Base-by-base conservation (phyloP, 2,888 invertebrate species). In the Sphinx pinastri region DNA sequence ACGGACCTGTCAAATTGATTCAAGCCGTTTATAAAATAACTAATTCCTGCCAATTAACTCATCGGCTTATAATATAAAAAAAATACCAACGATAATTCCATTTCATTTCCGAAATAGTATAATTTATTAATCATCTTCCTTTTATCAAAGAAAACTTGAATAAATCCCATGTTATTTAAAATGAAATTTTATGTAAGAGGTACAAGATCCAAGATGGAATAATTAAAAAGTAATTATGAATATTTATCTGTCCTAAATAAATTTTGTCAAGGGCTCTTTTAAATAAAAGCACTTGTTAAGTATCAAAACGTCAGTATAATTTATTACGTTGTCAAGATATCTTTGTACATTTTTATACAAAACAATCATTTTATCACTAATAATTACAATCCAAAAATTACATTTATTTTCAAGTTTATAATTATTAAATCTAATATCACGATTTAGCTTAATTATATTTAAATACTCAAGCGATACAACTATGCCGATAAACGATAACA, bases 271-370 rank as follows among this genome's bases (percentile, higher is more conserved):
- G 73, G 73, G 52, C 60, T 68, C 71, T 74, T 66, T 59, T 68
- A 72, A 83, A 89, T 90, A 87, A 86, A 88, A 93, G 88, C 85
- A 79, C 81, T 83, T 75, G 79, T 74, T 89, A 90, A 91, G 94
- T 94, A 94, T 94, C 91, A 93, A 94, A 94, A 94, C 94, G 89
- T 94, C 93, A 87, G 93, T 94, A 94, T 94, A 94, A 92, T 93
- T 92, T 92, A 93, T 93, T 92, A 94, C 89, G 87, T 85, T 88
- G 90, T 86, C 89, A 91, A 92, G 92, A 93, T 91, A 89, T 91
- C 88, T 93, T 93, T 93, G 92, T 93, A 93, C 92, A 92, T 81
- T 88, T 84, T 93, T 93, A 92, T 94, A 94, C 93, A 94, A 93
- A 93, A 93, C 93, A 93, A 93, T 89, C 90, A 88, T 88, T 85